Conservation (phyloP, 2,797 vertebrate genomes). For the Crocidura indochinensis region DNA sequence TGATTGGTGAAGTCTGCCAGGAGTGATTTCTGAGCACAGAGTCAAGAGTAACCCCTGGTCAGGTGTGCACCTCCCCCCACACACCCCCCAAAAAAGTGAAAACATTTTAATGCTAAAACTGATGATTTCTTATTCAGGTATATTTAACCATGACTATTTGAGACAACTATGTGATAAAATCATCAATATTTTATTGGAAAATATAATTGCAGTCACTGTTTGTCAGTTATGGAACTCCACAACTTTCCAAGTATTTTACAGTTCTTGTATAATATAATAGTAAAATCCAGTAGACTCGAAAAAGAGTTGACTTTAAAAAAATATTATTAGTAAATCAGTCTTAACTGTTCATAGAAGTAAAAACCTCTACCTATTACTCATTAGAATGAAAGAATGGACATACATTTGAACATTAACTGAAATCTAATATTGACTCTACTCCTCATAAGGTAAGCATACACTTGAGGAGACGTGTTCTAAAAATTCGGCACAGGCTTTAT, state of each 20-base stretch:
- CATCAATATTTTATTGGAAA: neutral
- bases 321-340: conserved; percentile 25
- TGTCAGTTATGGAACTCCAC: neutral
- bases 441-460: neutral
- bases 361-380: neutral
- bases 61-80: too few species aligned
- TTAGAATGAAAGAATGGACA: conserved; percentile 17
- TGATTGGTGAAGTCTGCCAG: too few species aligned
- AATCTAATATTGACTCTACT: neutral
- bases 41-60: too few species aligned
- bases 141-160: neutral
- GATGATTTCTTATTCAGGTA: neutral
- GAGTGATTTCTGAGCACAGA: too few species aligned
- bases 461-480: neutral
- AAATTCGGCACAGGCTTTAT: neutral
- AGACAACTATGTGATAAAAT: neutral
- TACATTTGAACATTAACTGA: neutral
- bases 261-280: neutral
- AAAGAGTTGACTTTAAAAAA: conserved; percentile 8
- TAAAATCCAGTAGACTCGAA: neutral
- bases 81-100: too few species aligned
- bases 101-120: too few species aligned
- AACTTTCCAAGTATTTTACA: conserved; percentile 9
- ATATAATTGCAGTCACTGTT: neutral
- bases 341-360: conserved; percentile 44